Evolutionary conservation across 2,113 vertebrate species (phyloP).

Genomic region (Collichthys lucidus): DNA sequence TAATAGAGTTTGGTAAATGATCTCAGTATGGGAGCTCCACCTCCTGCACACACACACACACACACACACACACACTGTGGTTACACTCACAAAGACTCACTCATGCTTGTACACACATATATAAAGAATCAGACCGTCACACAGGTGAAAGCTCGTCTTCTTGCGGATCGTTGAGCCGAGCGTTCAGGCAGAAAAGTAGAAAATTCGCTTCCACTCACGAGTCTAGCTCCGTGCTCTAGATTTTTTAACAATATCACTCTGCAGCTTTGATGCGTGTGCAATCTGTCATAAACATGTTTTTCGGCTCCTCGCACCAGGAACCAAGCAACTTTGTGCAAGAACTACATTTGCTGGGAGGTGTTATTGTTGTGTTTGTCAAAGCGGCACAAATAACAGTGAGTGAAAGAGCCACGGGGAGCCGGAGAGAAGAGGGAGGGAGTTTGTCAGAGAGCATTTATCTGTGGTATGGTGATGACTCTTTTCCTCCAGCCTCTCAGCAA

Average conservation of each 20-base stretch:
- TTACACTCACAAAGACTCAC: slow-evolving; percentile 41
- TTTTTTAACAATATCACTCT: slow-evolving; percentile 36
- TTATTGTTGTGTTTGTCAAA: slow-evolving; percentile 31
- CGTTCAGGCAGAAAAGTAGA: slow-evolving; percentile 70
- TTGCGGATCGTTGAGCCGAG: slow-evolving; percentile 65
- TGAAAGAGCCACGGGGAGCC: slow-evolving; percentile 60
- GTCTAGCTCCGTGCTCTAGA: slow-evolving; percentile 17
- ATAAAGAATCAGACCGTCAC: slow-evolving; percentile 55
- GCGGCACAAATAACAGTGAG: slow-evolving; percentile 39
- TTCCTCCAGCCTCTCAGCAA: slow-evolving; percentile 74
- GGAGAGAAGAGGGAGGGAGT: slow-evolving; percentile 51
- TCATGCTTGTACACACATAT: slow-evolving; percentile 56
- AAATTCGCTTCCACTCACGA: slow-evolving; percentile 52
- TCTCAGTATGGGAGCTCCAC: slow-evolving; percentile 78
- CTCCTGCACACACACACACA: slow-evolving; percentile 53
- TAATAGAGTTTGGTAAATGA: slow-evolving; percentile 87
- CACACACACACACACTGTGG: slow-evolving; percentile 30
- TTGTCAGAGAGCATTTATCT: slow-evolving; percentile 76
- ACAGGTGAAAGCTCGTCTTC: slow-evolving; percentile 73
- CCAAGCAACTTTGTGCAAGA: slow-evolving; percentile 12
- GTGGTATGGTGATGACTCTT: slow-evolving; percentile 79
- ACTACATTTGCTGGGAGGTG: slow-evolving; percentile 34
- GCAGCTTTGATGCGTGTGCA: slow-evolving; percentile 12
- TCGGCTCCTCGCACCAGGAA: background rate
- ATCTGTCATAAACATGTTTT: slow-evolving; percentile 15